phyloP scores from a whole-genome alignment of 1,140 invertebrate species.

The Coelopa frigida region DNA sequence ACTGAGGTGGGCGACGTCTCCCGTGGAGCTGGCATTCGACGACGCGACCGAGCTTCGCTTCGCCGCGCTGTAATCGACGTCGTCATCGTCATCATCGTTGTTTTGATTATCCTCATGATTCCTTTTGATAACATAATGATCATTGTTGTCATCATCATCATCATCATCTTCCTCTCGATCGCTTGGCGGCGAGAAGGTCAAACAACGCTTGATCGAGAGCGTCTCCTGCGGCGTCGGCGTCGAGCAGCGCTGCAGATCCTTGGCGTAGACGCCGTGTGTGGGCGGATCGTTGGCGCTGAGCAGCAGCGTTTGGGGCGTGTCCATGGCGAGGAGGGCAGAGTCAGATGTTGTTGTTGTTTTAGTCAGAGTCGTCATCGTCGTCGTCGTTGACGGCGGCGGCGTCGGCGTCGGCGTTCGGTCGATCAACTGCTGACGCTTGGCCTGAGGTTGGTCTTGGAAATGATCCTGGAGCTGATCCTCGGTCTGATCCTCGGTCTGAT shows the following conservation, averaged over 20 bases:
- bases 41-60: conserved; percentile 35
- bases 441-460: neutral
- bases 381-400: conserved; percentile 1
- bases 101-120: conserved; percentile 21
- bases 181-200: conserved; percentile 37
- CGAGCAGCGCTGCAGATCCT: conserved; percentile 2
- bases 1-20: conserved; percentile 6
- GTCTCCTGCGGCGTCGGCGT: conserved; percentile 17
- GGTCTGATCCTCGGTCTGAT: neutral
- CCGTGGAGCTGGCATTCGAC: conserved; percentile 11
- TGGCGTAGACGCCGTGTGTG: neutral
- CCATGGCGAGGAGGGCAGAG: conserved; percentile 2
- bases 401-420: no score
- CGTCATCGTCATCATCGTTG: no score
- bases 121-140: no score
- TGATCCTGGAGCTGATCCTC: neutral
- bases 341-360: no score
- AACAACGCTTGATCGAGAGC: conserved; percentile 34
- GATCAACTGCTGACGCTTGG: no score
- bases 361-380: neutral
- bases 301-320: conserved; percentile 7
- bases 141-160: no score
- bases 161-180: conserved; percentile 13
- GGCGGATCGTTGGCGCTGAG: neutral
- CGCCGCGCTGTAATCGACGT: conserved; percentile 17